Conservation (phyloP, 2,797 vertebrate genomes). For the Graptemys geographica region DNA sequence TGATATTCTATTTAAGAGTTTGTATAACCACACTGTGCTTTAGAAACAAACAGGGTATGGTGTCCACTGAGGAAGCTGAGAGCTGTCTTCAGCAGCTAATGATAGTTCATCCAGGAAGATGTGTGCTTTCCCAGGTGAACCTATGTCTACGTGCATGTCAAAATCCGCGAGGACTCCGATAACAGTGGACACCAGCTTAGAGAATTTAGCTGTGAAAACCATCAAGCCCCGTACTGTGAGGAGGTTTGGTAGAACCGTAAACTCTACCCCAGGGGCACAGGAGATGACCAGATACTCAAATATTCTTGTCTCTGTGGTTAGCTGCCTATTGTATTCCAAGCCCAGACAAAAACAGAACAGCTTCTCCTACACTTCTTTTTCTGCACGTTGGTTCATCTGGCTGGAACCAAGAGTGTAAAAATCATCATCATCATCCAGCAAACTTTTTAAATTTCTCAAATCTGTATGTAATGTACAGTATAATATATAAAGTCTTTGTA, state of each 20-base stretch:
- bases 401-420: background rate
- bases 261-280: background rate
- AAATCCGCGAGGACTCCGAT: background rate
- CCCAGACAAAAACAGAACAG: fast-evolving
- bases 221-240: background rate
- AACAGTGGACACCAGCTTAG: background rate
- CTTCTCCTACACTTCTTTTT: background rate
- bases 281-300: background rate
- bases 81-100: fast-evolving
- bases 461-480: background rate
- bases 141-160: fast-evolving
- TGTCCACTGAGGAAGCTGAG: background rate
- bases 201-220: background rate
- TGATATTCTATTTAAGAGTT: background rate
- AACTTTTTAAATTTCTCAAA: background rate
- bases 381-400: background rate
- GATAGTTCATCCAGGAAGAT: background rate
- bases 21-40: fast-evolving
- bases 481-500: background rate
- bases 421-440: background rate
- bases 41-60: fast-evolving
- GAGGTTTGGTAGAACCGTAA: background rate
- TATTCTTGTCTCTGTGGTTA: background rate
- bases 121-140: background rate
- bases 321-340: background rate